Conservation (phyloP, 2,888 invertebrate genomes). For the Smittia aterrima region DNA sequence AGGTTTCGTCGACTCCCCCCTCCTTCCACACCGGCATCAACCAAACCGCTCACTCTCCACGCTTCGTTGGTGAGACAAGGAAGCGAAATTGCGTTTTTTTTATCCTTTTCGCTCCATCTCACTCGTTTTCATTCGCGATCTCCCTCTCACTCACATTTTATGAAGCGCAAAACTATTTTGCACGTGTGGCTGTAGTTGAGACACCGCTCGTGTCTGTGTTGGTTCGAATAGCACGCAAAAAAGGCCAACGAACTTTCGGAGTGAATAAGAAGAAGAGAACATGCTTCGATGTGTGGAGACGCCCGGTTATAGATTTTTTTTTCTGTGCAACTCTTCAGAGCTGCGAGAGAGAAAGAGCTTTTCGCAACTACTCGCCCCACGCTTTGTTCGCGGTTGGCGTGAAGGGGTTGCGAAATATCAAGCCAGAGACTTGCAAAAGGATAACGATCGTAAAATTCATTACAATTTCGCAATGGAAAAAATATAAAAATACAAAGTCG, state of each 20-base stretch:
- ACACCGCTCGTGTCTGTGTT: slow-evolving; percentile 15
- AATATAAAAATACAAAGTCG: slow-evolving; percentile 1
- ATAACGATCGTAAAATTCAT: slow-evolving; percentile 17
- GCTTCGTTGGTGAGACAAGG: slow-evolving; percentile 26
- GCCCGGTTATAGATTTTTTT: slow-evolving; percentile 38
- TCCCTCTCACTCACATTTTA: slow-evolving; percentile 15
- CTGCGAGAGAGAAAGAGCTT: not conserved
- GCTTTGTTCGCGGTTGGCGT: slow-evolving; percentile 4
- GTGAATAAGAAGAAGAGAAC: slow-evolving; percentile 4
- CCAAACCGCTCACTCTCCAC: not conserved
- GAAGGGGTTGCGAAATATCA: slow-evolving; percentile 18
- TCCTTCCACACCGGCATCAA: slow-evolving; percentile 10
- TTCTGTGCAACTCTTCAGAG: not conserved
- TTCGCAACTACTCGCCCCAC: not conserved
- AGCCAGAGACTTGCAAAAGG: too few relatives aligned
- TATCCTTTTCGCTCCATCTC: slow-evolving; percentile 35
- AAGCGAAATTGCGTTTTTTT: slow-evolving; percentile 36
- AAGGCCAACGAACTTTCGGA: slow-evolving; percentile 41
- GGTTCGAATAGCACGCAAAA: slow-evolving; percentile 33
- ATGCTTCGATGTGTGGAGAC: slow-evolving; percentile 39
- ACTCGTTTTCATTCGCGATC: slow-evolving; percentile 15
- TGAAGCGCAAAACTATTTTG: slow-evolving; percentile 28
- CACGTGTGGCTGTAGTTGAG: not conserved
- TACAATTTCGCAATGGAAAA: not conserved
- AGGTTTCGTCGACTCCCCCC: not conserved